Conservation (phyloP, 1,140 invertebrate species). For the Paraescarpia echinospica region DNA sequence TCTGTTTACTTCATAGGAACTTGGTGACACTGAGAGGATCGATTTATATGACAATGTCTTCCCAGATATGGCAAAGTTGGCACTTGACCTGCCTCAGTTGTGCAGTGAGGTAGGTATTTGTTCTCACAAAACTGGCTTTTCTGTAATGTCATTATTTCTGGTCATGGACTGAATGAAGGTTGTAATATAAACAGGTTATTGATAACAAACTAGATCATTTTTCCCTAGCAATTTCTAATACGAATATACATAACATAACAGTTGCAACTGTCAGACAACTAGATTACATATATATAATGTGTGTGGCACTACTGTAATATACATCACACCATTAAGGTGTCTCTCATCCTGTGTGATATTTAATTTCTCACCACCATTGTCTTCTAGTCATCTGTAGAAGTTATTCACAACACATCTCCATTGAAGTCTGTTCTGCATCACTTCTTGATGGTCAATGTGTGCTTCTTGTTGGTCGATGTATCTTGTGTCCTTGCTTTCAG, state of each 20-base stretch:
- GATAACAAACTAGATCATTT: not conserved
- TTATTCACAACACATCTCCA: no score
- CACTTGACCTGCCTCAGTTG: not conserved
- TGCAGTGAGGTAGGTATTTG: not conserved
- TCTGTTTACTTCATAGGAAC: not conserved
- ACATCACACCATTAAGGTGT: no score
- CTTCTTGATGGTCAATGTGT: not conserved
- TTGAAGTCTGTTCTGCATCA: not conserved
- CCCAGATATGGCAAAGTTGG: not conserved
- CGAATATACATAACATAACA: no score
- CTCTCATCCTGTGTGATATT: no score
- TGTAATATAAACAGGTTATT: not conserved
- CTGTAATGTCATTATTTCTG: not conserved
- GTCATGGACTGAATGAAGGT: not conserved
- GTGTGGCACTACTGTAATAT: no score
- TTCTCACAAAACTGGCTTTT: not conserved
- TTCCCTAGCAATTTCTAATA: no score
- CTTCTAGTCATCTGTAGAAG: no score
- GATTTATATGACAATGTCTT: not conserved
- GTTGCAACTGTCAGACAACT: no score
- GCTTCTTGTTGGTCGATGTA: not conserved
- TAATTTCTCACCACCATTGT: no score
- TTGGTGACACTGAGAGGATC: not conserved
- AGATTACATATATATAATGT: no score
- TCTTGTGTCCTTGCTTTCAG: slow-evolving; percentile 31